Base-by-base conservation (phyloP, 2,888 invertebrate genomes). In the Stenodera caucasica region DNA sequence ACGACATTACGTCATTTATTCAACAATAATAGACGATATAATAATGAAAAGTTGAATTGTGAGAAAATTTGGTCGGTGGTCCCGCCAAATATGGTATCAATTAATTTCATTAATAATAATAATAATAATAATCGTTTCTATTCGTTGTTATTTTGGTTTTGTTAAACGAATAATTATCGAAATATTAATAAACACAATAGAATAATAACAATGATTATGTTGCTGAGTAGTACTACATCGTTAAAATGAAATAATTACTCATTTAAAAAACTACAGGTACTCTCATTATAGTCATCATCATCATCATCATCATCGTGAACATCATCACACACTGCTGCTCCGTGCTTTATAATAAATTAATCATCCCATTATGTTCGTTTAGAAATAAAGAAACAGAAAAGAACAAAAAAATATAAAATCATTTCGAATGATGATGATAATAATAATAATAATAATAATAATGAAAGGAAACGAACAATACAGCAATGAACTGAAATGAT, bases 241-340 rank as follows among this genome's bases (percentile, higher is more conserved):
- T 62, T 62, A 58, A 58, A 53, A 56, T 14, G 49, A 53, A 49
- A 55, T 62, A 62, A 62, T 58, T 63, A 51, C 59, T 63, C 59
- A 37, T 59, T 63, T 59, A 63, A 60, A 57, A 59, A 45, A 45
- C 45, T 21, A 45, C 45, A 45, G 45, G 45, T 45, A 45, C 45
- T 45, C 40, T 40, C 40, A 40, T 40, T 40, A 40, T 40, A 5
- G 8, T 18, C 18, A 40, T 45, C 21, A 21, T 45, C 45, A 45
- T 45, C 21, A 45, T 21, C 45, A 45, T 23, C 45, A 21, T 21
- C 45, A 45, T 12, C 15, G 9, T 8, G 15, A 37, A 7, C 37
- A 9, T 37, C 15, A 37, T 15, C 15, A 15, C 8, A 37, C 14
- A 45, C 40, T 40, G 40, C 40, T 21, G 21, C 21, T 45, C 9